A percentile compares a stretch with the other conserved stretches of the same genome.
These are phyloP conservation scores for Mesaphorura yosii DNA, from an alignment of 1,140 invertebrate species.

Conservation along the genomic window DNA sequence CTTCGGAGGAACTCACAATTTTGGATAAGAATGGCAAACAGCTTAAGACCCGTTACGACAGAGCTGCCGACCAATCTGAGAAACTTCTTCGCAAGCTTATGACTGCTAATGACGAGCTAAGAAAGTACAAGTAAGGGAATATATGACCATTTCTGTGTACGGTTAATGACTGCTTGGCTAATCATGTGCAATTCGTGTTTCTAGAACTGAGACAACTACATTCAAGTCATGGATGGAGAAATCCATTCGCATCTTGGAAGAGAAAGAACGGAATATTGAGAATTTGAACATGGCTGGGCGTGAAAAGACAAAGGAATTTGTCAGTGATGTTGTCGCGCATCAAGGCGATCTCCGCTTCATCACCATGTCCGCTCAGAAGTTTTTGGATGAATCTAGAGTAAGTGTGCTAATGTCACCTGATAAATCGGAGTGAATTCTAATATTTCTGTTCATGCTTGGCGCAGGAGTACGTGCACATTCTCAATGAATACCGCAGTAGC, in stretches of 20 bases:
- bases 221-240: conserved; percentile 76
- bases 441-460: background rate
- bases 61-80: conserved; percentile 62
- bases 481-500: conserved; percentile 73
- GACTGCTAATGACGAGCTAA: conserved; percentile 71
- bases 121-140: conserved; percentile 59
- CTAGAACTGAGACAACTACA: conserved; percentile 58
- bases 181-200: conserved; percentile 11
- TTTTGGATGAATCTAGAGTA: conserved; percentile 81
- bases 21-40: conserved; percentile 71
- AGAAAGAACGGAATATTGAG: conserved; percentile 70
- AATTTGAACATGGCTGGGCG: conserved; percentile 43
- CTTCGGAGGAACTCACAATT: conserved; percentile 73
- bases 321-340: conserved; percentile 86
- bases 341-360: conserved; percentile 88
- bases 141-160: background rate
- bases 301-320: conserved; percentile 69
- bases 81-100: conserved; percentile 61
- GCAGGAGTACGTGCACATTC: conserved; percentile 59
- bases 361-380: conserved; percentile 88
- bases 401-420: conserved; percentile 10
- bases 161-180: background rate
- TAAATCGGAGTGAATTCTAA: background rate
- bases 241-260: conserved; percentile 63
- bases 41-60: conserved; percentile 71